phyloP scores from a whole-genome alignment of 2,113 vertebrate genomes.

The Notothenia rossii region DNA sequence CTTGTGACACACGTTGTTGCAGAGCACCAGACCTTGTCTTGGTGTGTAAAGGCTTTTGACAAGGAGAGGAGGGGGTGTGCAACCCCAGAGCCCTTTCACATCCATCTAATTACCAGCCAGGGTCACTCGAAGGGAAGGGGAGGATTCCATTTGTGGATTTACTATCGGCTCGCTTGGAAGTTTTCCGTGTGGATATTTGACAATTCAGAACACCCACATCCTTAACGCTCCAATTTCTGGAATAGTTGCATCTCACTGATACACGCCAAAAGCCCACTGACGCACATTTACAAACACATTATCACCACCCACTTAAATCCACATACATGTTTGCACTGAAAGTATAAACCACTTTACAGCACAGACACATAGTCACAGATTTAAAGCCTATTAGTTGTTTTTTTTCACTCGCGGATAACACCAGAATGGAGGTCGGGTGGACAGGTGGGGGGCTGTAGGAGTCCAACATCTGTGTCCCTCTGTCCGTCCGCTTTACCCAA shows the following conservation, averaged over 20 bases:
- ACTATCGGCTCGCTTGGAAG: slow-evolving; percentile 44
- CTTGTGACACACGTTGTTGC: slow-evolving; percentile 64
- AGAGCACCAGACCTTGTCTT: slow-evolving; percentile 55
- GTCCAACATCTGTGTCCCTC: slow-evolving; percentile 43
- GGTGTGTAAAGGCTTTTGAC: slow-evolving; percentile 44
- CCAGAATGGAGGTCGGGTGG: slow-evolving; percentile 73
- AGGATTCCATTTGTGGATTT: slow-evolving; percentile 66
- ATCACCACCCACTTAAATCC: slow-evolving; percentile 32
- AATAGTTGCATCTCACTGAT: slow-evolving; percentile 27
- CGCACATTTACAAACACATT: slow-evolving; percentile 25
- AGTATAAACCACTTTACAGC: slow-evolving; percentile 60
- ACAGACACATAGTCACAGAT: slow-evolving; percentile 31
- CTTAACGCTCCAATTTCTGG: slow-evolving; percentile 16
- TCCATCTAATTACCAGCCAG: slow-evolving; percentile 41
- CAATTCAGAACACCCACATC: slow-evolving; percentile 38
- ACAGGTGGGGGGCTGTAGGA: slow-evolving; percentile 75
- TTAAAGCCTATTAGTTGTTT: slow-evolving; percentile 48
- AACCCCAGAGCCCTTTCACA: slow-evolving; percentile 1
- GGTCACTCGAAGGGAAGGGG: slow-evolving; percentile 33
- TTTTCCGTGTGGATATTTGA: slow-evolving; percentile 66
- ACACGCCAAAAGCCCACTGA: slow-evolving; percentile 35
- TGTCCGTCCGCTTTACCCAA: slow-evolving; percentile 45
- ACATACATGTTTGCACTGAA: slow-evolving; percentile 55
- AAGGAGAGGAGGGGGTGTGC: slow-evolving; percentile 16
- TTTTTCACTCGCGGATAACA: slow-evolving; percentile 35